Evolutionary conservation across 1,140 invertebrate species (phyloP).

Genomic region (Homarus americanus): DNA sequence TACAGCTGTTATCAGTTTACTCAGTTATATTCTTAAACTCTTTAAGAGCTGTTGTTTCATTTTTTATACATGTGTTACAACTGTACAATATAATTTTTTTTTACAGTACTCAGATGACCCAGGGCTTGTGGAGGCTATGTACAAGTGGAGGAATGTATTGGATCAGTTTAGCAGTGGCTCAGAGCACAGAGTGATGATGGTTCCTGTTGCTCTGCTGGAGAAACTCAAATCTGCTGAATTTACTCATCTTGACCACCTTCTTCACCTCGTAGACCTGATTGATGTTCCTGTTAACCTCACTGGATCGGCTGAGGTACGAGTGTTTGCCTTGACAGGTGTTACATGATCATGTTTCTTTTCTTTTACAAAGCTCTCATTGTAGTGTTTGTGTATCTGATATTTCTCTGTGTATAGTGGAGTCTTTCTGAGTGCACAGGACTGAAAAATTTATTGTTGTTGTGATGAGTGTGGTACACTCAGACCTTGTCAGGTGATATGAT

Average conservation of each 20-base stretch:
- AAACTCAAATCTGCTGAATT: constrained; percentile 77
- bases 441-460: no score
- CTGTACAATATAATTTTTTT: not conserved
- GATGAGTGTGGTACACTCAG: no score
- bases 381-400: no score
- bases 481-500: no score
- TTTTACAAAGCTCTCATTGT: not conserved
- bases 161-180: constrained; percentile 59
- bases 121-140: constrained; percentile 79
- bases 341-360: not conserved
- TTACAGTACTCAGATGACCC: constrained; percentile 76
- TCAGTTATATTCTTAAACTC: no score
- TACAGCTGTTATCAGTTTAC: no score
- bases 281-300: constrained; percentile 84
- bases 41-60: no score
- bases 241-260: constrained; percentile 78
- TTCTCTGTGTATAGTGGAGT: no score
- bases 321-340: not conserved
- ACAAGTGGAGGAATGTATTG: constrained; percentile 84
- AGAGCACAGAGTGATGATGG: constrained; percentile 82
- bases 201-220: constrained; percentile 80
- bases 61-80: no score
- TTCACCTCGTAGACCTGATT: constrained; percentile 84
- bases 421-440: no score
- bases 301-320: constrained; percentile 78